Base-by-base conservation (phyloP, 2,113 vertebrate species). In the Percina caprodes region DNA sequence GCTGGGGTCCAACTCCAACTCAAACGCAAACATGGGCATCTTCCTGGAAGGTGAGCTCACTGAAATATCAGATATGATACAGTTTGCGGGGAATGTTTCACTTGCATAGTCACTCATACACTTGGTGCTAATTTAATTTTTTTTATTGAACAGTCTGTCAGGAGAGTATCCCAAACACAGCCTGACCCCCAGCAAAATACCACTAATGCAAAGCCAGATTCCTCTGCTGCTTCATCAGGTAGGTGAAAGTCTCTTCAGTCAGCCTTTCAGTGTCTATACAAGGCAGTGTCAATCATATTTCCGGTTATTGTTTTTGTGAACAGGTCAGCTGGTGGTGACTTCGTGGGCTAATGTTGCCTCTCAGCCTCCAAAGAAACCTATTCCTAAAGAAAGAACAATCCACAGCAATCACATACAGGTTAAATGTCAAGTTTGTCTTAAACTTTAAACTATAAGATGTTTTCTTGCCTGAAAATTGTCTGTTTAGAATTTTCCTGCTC, bases 341-440 rank as follows among this genome's bases (percentile, higher is more conserved):
- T 95, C 95, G 7, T 96, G 95, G 95, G 95, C 95, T 21, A 94
- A 90, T 24, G 78, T 96, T 6, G 95, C 95, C 21, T 95, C 94
- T 61, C 95, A 95, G 81, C 94, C 94, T 74, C 94, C 94, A 4
- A 94, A 92, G 80, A 91, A 90, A 69, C 66, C 59, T 1, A 63
- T 69, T 19, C 42, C 80, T 11, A 81, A 72, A 67, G 87, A 82
- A 58, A 68, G 54, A 58, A 73, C 77, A 23, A 62, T 55, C 74
- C 11, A 18, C 67, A 60, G 51, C 66, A 26, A 65, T 18, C n/a
- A 48, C 18, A 56, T 78, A 23, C 86, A 92, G 92, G 94, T 95
- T 69, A 30, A 42, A 23, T 3, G 1, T n/a, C 13, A 26, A 11
- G 15, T 51, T 19, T 35, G 6, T 19, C 39, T 52, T 33, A 33